These are phyloP conservation scores for Schizothorax lantsangensis DNA, from an alignment of 2,797 vertebrate genomes.

Conservation along the genomic window DNA sequence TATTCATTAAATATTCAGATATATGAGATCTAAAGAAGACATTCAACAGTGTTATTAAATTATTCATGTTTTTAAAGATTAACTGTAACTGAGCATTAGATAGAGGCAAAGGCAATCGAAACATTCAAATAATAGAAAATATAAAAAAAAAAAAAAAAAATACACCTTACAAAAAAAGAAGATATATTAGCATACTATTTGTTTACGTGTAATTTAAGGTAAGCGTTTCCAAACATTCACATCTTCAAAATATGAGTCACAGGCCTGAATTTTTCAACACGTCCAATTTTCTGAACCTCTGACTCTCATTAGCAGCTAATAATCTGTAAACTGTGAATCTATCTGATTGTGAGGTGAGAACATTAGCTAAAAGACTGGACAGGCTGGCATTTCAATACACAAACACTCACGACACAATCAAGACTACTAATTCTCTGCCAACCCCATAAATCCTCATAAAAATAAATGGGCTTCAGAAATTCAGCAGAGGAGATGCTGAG, in stretches of 20 bases:
- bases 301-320: constrained; percentile 52
- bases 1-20: not conserved
- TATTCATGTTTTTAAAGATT: not conserved
- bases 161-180: not conserved
- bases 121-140: not conserved
- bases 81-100: not conserved
- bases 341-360: constrained; percentile 32
- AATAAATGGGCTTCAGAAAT: constrained; percentile 35
- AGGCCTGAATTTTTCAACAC: constrained; percentile 31
- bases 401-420: constrained; percentile 35
- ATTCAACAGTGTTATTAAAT: not conserved
- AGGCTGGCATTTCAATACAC: constrained; percentile 20
- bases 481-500: not conserved
- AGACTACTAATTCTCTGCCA: constrained; percentile 1
- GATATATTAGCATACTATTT: not conserved
- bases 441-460: constrained; percentile 10
- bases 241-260: constrained; percentile 10
- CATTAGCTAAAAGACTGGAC: constrained; percentile 16
- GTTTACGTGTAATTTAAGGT: not conserved
- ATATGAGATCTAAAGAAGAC: constrained; percentile 10
- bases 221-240: not conserved
- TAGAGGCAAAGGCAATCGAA: not conserved
- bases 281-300: constrained; percentile 26
- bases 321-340: constrained; percentile 45
- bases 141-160: constrained; percentile 23